Evolutionary conservation across 2,797 vertebrate genomes (phyloP).

Genomic region (Allobates femoralis): DNA sequence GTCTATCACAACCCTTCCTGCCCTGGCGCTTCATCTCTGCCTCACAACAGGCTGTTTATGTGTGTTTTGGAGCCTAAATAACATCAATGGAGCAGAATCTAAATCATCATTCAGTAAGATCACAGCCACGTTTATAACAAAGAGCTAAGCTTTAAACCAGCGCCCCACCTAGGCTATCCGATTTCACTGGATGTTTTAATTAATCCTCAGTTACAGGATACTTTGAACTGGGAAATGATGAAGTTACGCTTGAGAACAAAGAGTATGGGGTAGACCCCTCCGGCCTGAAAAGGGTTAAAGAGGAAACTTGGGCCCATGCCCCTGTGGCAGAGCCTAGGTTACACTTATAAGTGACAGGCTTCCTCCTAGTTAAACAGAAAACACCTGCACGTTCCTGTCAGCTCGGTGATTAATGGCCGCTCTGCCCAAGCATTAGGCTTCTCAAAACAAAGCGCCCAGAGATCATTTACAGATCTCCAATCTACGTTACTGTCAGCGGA

Average conservation of each 20-base stretch:
- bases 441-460: slow-evolving; percentile 50
- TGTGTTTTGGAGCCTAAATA: slow-evolving; percentile 14
- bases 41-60: slow-evolving; percentile 11
- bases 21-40: neutral
- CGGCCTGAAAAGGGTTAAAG: neutral
- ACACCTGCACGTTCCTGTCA: slow-evolving; percentile 60
- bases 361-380: slow-evolving; percentile 57
- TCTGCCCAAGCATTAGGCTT: slow-evolving; percentile 44
- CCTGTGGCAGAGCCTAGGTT: slow-evolving; percentile 45
- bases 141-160: slow-evolving; percentile 10
- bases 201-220: slow-evolving; percentile 40
- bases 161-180: slow-evolving; percentile 40
- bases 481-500: slow-evolving; percentile 9
- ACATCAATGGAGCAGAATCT: slow-evolving; percentile 2
- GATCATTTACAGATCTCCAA: slow-evolving; percentile 55
- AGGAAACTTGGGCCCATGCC: neutral
- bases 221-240: slow-evolving; percentile 41
- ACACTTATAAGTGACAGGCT: slow-evolving; percentile 41
- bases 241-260: slow-evolving; percentile 19
- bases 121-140: slow-evolving; percentile 30
- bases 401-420: slow-evolving; percentile 39
- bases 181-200: slow-evolving; percentile 39
- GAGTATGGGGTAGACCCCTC: neutral
- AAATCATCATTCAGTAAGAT: slow-evolving; percentile 21
- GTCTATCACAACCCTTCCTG: neutral